Evolutionary conservation across 2,888 invertebrate species (phyloP).

Genomic region (Rotaria macrura): DNA sequence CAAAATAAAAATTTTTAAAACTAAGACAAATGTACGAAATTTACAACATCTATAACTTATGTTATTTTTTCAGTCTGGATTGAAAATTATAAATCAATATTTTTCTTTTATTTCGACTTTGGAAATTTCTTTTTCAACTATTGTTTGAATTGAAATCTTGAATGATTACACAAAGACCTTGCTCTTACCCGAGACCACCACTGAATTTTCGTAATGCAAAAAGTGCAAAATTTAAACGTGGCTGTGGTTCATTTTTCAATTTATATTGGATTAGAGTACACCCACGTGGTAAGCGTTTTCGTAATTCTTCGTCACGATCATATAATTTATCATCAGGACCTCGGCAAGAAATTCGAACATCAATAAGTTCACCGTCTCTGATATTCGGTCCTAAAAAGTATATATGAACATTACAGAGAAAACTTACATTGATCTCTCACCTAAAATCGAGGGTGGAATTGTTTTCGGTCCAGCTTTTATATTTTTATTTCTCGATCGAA

Average conservation of each 20-base stretch:
- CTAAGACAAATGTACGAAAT: too few species aligned
- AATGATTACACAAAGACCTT: too few species aligned
- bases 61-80: too few species aligned
- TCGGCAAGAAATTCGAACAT: constrained; percentile 40
- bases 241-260: neutral
- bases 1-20: too few species aligned
- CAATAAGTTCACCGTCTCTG: constrained; percentile 33
- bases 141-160: too few species aligned
- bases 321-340: constrained; percentile 50
- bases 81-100: too few species aligned
- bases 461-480: neutral
- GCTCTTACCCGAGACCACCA: constrained; percentile 47
- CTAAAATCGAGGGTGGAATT: neutral
- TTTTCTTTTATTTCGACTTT: too few species aligned
- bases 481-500: neutral
- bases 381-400: neutral
- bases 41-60: too few species aligned
- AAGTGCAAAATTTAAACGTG: constrained; percentile 37
- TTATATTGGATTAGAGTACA: neutral
- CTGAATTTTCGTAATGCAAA: constrained; percentile 52
- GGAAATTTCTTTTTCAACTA: too few species aligned
- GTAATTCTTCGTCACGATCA: constrained; percentile 43
- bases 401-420: neutral
- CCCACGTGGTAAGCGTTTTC: constrained; percentile 48
- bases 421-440: neutral